Percentiles rank a stretch among this genome's conserved stretches.
Conservation (phyloP, 2,797 vertebrate genomes). For the Rhinophrynus dorsalis region DNA sequence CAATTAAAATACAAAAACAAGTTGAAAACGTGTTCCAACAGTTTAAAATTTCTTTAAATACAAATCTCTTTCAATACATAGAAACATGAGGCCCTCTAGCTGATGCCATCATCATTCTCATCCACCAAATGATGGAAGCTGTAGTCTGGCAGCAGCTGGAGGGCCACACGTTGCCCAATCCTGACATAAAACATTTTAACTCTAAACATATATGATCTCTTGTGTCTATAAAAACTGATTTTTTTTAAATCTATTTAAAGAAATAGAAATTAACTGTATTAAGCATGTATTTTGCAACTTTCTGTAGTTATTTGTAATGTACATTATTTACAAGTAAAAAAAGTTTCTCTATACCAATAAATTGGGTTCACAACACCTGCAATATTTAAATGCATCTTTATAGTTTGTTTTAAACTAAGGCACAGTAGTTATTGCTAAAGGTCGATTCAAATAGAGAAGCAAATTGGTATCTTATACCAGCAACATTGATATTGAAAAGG, state of each 20-base stretch:
- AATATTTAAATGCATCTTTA: slow-evolving; percentile 64
- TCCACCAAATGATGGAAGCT: no score
- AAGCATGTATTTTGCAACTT: slow-evolving; percentile 26
- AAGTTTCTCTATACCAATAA: slow-evolving; percentile 61
- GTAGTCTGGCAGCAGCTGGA: no score
- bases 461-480: background rate
- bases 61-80: slow-evolving; percentile 70
- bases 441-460: background rate
- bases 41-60: slow-evolving; percentile 82
- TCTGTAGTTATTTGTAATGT: slow-evolving; percentile 68
- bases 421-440: slow-evolving; percentile 48
- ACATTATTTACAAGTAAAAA: slow-evolving; percentile 78
- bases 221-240: slow-evolving; percentile 74
- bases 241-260: slow-evolving; percentile 53
- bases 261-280: slow-evolving; percentile 66
- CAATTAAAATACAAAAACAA: slow-evolving; percentile 75
- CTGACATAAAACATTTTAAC: slow-evolving; percentile 73
- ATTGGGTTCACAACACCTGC: slow-evolving; percentile 61
- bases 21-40: slow-evolving; percentile 72
- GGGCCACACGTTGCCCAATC: no score
- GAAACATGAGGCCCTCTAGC: no score
- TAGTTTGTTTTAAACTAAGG: slow-evolving; percentile 66
- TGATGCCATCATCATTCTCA: no score
- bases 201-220: slow-evolving; percentile 75
- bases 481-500: background rate